phyloP scores from a whole-genome alignment of 2,888 invertebrate species.

The Ormyrus labotus region DNA sequence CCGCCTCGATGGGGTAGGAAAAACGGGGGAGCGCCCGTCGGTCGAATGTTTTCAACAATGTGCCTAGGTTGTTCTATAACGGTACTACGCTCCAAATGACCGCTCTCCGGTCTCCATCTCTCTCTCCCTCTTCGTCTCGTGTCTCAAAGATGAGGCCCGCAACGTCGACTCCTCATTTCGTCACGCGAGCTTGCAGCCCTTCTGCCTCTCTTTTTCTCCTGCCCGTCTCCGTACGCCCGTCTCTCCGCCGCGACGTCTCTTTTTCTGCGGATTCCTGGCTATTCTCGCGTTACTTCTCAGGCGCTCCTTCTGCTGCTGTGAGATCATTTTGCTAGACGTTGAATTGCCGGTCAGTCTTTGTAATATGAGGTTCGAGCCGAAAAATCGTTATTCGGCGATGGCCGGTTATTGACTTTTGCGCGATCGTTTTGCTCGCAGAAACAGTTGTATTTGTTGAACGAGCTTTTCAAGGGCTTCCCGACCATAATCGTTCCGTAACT shows the following conservation, averaged over 20 bases:
- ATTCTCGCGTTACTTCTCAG: slow-evolving; percentile 5
- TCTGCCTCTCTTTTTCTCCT: background rate
- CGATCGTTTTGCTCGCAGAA: too few relatives aligned
- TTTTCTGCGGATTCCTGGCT: slow-evolving; percentile 34
- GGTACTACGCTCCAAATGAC: slow-evolving; percentile 72
- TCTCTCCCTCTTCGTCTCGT: slow-evolving; percentile 27
- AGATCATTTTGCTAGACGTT: background rate
- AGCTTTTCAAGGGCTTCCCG: too few relatives aligned
- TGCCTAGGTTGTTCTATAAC: slow-evolving; percentile 73
- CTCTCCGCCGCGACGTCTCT: slow-evolving; percentile 1
- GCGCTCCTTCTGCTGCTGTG: background rate
- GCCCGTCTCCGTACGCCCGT: background rate
- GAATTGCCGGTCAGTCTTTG: too few relatives aligned
- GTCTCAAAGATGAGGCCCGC: slow-evolving; percentile 57
- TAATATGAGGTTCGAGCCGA: too few relatives aligned
- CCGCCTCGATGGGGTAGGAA: slow-evolving; percentile 11
- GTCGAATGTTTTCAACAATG: slow-evolving; percentile 73
- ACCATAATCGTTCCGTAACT: too few relatives aligned
- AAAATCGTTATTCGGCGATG: too few relatives aligned
- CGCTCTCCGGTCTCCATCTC: slow-evolving; percentile 54
- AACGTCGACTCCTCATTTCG: slow-evolving; percentile 63
- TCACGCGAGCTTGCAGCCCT: slow-evolving; percentile 36
- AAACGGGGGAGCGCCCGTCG: slow-evolving; percentile 32
- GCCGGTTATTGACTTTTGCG: too few relatives aligned
- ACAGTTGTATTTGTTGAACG: too few relatives aligned